Percentiles rank a stretch among this genome's conserved stretches.
phyloP scores from a whole-genome alignment of 2,797 vertebrate genomes.

The Trachurus trachurus region DNA sequence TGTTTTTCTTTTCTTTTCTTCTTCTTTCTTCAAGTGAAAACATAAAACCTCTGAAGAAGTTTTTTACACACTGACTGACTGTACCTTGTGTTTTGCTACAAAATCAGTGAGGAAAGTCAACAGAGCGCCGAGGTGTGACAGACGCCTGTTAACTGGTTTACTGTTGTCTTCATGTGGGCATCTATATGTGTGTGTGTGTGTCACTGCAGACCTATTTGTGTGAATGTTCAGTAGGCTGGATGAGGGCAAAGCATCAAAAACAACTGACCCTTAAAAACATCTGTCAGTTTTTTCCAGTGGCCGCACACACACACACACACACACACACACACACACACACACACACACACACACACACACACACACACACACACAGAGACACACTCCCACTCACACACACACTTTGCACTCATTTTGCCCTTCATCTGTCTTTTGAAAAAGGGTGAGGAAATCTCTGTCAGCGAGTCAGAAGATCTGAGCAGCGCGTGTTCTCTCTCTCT shows the following conservation, averaged over 20 bases:
- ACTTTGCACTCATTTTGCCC: constrained; percentile 39
- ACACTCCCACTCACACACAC: constrained; percentile 23
- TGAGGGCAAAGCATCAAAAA: constrained; percentile 43
- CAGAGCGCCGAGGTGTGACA: constrained; percentile 64
- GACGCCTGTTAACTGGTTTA: constrained; percentile 54
- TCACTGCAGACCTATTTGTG: background rate
- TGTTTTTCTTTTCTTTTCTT: no score
- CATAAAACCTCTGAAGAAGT: no score
- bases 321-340: constrained; percentile 17
- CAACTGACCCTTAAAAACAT: constrained; percentile 43
- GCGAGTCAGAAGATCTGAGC: constrained; percentile 59
- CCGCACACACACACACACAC: constrained; percentile 14
- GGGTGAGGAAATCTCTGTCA: constrained; percentile 46
- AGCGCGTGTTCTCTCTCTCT: constrained; percentile 1
- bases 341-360: constrained; percentile 31
- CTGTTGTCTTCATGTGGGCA: constrained; percentile 38
- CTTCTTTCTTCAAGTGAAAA: no score
- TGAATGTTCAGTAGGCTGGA: constrained; percentile 24
- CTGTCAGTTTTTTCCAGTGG: constrained; percentile 47
- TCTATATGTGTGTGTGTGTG: constrained; percentile 14
- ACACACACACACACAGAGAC: constrained; percentile 23
- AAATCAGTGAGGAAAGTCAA: constrained; percentile 78
- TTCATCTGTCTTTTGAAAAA: constrained; percentile 39
- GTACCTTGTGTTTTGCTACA: constrained; percentile 50
- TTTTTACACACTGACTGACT: background rate